phyloP scores from a whole-genome alignment of 2,113 vertebrate species.

The Osmerus eperlanus region DNA sequence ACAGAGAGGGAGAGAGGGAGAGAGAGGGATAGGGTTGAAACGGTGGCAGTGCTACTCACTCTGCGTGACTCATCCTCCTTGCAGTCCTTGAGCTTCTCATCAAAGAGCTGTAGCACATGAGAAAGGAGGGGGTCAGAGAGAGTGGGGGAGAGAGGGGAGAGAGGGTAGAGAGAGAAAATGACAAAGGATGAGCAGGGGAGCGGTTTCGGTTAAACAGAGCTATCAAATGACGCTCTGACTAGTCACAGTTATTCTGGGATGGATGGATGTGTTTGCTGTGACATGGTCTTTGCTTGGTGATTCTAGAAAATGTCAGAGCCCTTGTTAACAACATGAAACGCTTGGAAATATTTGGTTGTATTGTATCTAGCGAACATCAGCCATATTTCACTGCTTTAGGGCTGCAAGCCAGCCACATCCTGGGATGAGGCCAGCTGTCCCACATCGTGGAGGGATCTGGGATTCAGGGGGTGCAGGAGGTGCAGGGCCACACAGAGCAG shows the following conservation, averaged over 20 bases:
- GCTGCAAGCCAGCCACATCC: too few species aligned
- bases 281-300: too few species aligned
- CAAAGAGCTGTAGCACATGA: conserved; percentile 82
- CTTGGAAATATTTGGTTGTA: too few species aligned
- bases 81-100: conserved; percentile 98
- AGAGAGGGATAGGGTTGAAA: conserved; percentile 3
- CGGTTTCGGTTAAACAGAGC: neutral
- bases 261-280: neutral
- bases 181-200: too few species aligned
- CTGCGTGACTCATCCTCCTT: conserved; percentile 98
- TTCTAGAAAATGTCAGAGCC: too few species aligned
- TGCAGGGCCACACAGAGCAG: neutral
- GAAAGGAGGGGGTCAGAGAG: conserved; percentile 18
- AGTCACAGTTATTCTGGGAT: neutral
- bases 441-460: too few species aligned
- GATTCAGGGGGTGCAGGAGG: too few species aligned
- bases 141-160: neutral
- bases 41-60: conserved; percentile 74
- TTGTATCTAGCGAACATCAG: too few species aligned
- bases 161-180: too few species aligned
- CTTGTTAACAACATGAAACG: too few species aligned
- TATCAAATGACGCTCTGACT: neutral
- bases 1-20: neutral
- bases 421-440: too few species aligned
- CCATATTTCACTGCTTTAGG: too few species aligned